Percentiles rank a stretch among this genome's conserved stretches.
Evolutionary conservation across 2,888 invertebrate species (phyloP).

Genomic region (Isotomurus palustris): DNA sequence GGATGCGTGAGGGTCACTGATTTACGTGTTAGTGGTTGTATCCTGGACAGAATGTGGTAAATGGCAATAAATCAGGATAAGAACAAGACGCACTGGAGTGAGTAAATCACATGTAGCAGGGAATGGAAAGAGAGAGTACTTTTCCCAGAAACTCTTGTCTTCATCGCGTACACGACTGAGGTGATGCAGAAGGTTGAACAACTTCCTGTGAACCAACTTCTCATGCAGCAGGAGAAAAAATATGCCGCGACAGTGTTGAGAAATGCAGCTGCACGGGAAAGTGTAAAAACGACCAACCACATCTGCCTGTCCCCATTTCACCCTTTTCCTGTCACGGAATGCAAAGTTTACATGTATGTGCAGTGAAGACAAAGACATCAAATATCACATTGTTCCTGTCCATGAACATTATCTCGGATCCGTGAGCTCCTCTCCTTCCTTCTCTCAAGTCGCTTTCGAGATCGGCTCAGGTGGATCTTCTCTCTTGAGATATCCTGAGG

Average conservation of each 20-base stretch:
- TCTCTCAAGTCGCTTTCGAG: neutral
- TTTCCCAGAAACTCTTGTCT: neutral
- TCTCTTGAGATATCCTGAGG: slow-evolving; percentile 24
- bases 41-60: slow-evolving; percentile 14
- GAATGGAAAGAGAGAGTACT: neutral
- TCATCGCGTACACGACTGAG: neutral
- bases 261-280: slow-evolving; percentile 1
- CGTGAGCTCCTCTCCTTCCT: too few relatives aligned
- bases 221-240: too few relatives aligned
- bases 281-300: neutral
- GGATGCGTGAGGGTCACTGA: slow-evolving; percentile 22
- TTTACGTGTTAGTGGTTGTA: slow-evolving; percentile 29
- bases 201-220: too few relatives aligned
- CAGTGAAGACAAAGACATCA: neutral
- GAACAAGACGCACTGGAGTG: slow-evolving; percentile 5
- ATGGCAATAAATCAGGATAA: slow-evolving; percentile 33
- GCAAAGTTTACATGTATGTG: neutral
- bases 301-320: neutral
- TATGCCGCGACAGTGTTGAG: too few relatives aligned
- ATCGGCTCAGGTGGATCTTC: slow-evolving; percentile 38
- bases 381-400: slow-evolving; percentile 5
- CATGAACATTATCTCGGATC: neutral
- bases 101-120: slow-evolving; percentile 12
- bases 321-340: neutral
- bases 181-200: too few relatives aligned